phyloP scores from a whole-genome alignment of 2,888 invertebrate genomes.

The Meganola albula region DNA sequence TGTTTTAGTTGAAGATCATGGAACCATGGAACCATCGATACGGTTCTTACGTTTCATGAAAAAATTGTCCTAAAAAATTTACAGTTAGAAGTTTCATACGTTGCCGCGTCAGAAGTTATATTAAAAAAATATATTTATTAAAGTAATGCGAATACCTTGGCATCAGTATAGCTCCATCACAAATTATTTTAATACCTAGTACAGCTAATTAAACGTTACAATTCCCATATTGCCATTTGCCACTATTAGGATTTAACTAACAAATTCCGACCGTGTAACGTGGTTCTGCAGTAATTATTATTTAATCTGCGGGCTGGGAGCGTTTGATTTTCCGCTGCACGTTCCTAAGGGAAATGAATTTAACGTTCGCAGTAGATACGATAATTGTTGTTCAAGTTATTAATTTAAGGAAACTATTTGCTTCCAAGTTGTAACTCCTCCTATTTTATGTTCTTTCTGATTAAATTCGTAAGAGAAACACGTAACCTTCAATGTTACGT shows the following conservation, averaged over 20 bases:
- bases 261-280: slow-evolving; percentile 12
- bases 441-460: not conserved
- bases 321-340: slow-evolving; percentile 10
- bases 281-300: slow-evolving; percentile 17
- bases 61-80: too few relatives aligned
- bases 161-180: too few relatives aligned
- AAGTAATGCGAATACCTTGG: too few relatives aligned
- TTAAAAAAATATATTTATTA: too few relatives aligned
- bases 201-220: too few relatives aligned
- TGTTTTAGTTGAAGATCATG: too few relatives aligned
- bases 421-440: not conserved
- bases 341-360: slow-evolving; percentile 10
- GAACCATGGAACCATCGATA: too few relatives aligned
- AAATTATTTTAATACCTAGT: too few relatives aligned
- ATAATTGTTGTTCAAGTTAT: not conserved
- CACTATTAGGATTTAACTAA: not conserved
- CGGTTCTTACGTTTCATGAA: too few relatives aligned
- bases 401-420: not conserved
- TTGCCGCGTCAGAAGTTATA: too few relatives aligned
- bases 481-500: not conserved
- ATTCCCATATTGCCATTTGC: too few relatives aligned
- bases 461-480: not conserved
- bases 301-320: slow-evolving; percentile 13
- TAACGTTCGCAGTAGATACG: slow-evolving; percentile 11
- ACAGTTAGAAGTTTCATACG: too few relatives aligned